Conservation (phyloP, 2,888 invertebrate genomes). For the Heliconius charithonia region DNA sequence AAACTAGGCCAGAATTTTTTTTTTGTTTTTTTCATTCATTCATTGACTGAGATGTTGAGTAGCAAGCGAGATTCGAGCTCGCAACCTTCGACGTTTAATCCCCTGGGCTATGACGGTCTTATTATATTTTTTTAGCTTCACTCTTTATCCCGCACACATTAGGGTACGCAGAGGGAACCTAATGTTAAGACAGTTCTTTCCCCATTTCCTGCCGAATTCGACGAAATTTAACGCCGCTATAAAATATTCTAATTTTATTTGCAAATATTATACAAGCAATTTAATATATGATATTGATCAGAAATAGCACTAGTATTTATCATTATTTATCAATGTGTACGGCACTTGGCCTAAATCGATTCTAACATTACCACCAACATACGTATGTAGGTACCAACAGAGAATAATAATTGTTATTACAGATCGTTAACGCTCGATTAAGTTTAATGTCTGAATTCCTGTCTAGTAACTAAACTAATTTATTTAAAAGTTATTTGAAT, state of each 20-base stretch:
- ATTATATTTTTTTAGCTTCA: too few relatives aligned
- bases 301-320: constrained; percentile 10
- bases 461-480: constrained; percentile 6
- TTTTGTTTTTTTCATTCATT: not conserved
- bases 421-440: constrained; percentile 22
- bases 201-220: too few relatives aligned
- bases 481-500: constrained; percentile 1
- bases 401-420: constrained; percentile 22
- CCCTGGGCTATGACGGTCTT: not conserved
- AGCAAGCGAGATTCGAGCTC: not conserved
- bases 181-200: too few relatives aligned
- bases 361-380: constrained; percentile 12
- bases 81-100: not conserved
- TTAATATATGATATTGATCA: too few relatives aligned
- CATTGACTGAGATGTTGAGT: not conserved
- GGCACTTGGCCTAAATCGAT: constrained; percentile 29
- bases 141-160: too few relatives aligned
- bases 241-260: too few relatives aligned
- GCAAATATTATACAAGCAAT: too few relatives aligned
- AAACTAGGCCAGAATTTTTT: too few relatives aligned
- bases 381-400: not conserved
- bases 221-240: too few relatives aligned
- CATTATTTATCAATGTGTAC: constrained; percentile 24
- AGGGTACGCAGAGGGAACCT: too few relatives aligned
- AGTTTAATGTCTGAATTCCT: not conserved